Evolutionary conservation across 2,113 vertebrate genomes (phyloP).

Genomic region (Turdus rufiventris): DNA sequence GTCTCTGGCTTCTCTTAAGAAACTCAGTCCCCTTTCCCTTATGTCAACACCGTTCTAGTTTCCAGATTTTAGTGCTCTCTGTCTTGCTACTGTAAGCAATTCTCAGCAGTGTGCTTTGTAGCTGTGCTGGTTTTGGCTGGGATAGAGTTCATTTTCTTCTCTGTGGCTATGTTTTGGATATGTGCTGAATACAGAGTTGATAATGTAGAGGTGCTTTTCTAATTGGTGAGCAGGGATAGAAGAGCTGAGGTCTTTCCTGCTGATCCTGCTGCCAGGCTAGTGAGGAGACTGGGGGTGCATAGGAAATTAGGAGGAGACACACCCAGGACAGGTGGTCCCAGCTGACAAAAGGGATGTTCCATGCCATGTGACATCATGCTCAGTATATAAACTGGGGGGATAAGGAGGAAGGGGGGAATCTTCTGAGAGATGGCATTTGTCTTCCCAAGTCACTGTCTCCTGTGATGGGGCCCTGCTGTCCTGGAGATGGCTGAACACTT

Average conservation of each 20-base stretch:
- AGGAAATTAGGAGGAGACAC: neutral
- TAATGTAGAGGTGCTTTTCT: neutral
- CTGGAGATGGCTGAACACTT: neutral
- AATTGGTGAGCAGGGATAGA: neutral
- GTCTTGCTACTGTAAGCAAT: neutral
- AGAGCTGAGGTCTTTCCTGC: neutral
- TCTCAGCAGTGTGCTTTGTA: neutral
- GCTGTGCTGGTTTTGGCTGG: neutral
- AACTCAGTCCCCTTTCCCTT: neutral
- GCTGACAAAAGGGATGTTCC: neutral
- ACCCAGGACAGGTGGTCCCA: neutral
- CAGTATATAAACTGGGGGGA: neutral
- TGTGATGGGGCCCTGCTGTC: neutral
- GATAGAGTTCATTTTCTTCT: neutral
- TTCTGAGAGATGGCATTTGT: neutral
- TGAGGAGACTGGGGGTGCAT: neutral
- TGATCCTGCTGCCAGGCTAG: neutral
- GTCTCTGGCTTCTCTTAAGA: neutral
- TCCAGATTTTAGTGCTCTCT: neutral
- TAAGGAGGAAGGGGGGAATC: neutral
- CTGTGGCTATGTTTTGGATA: neutral
- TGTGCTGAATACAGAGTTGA: neutral
- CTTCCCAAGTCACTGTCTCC: neutral
- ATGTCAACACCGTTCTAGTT: fast-evolving
- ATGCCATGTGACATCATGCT: neutral